A percentile compares a stretch with the other conserved stretches of the same genome.
phyloP scores from a whole-genome alignment of 2,113 vertebrate genomes.

The Galeopterus variegatus region DNA sequence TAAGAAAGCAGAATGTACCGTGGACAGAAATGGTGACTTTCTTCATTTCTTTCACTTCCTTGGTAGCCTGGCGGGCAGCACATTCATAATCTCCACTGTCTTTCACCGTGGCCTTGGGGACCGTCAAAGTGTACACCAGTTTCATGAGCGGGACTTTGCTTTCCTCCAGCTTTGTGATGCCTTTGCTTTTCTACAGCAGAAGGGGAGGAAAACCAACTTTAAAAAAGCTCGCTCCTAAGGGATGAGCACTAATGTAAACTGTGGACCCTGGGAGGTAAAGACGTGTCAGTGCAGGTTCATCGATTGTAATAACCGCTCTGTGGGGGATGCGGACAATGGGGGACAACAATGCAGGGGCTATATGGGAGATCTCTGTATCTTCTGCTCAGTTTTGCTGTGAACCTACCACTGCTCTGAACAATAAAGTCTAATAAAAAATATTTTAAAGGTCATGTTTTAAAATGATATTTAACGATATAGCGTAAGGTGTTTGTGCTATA shows the following conservation, averaged over 20 bases:
- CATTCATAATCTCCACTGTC: slow-evolving; percentile 97
- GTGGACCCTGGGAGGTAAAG: accelerated
- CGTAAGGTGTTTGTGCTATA: not conserved
- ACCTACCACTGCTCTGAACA: not conserved
- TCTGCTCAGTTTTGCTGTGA: not conserved
- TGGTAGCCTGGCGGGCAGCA: slow-evolving; percentile 93
- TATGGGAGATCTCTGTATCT: not conserved
- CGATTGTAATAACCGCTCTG: accelerated
- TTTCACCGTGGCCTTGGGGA: slow-evolving; percentile 93
- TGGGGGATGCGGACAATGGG: accelerated
- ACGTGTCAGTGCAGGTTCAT: accelerated
- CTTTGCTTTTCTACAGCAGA: slow-evolving; percentile 88
- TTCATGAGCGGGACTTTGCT: slow-evolving; percentile 89
- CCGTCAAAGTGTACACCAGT: slow-evolving; percentile 93
- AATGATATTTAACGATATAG: not conserved
- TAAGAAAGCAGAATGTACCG: slow-evolving; percentile 88
- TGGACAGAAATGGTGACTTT: slow-evolving; percentile 93
- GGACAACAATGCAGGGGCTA: no score
- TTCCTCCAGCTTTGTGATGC: slow-evolving; percentile 88
- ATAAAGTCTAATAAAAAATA: not conserved
- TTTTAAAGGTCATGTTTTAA: not conserved
- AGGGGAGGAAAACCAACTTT: slow-evolving; percentile 25
- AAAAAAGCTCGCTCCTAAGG: not conserved
- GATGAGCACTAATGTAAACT: not conserved
- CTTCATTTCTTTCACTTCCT: slow-evolving; percentile 93